A percentile compares a stretch with the other conserved stretches of the same genome.
phyloP scores from a whole-genome alignment of 2,797 vertebrate genomes.

The Anolis apletophallus region DNA sequence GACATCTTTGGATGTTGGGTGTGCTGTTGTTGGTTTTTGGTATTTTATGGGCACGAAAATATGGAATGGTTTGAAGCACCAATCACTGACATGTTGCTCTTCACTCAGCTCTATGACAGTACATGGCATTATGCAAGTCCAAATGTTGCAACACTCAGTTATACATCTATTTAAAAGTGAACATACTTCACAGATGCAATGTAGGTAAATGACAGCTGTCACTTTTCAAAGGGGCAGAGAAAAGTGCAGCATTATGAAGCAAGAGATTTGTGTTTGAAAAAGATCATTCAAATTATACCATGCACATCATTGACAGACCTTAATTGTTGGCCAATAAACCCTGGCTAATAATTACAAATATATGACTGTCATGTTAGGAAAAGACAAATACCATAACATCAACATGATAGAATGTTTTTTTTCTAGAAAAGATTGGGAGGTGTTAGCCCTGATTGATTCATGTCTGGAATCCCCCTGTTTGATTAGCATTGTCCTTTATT shows the following conservation, averaged over 20 bases:
- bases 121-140: conserved; percentile 66
- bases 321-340: background rate
- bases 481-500: too few species aligned
- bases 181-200: background rate
- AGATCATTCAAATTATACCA: background rate
- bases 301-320: background rate
- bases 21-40: conserved; percentile 30
- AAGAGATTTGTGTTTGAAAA: conserved; percentile 52
- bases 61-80: conserved; percentile 75
- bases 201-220: background rate
- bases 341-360: background rate
- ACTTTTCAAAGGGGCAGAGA: background rate
- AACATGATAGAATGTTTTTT: background rate
- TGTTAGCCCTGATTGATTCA: too few species aligned
- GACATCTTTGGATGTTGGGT: conserved; percentile 61
- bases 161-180: conserved; percentile 56
- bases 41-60: conserved; percentile 62
- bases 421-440: too few species aligned
- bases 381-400: background rate
- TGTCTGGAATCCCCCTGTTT: too few species aligned
- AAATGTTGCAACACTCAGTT: conserved; percentile 76
- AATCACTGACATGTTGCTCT: conserved; percentile 65
- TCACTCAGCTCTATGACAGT: conserved; percentile 69
- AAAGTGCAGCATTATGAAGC: conserved; percentile 30
- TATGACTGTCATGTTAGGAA: background rate